Base-by-base conservation (phyloP, 2,888 invertebrate genomes). In the Plemyria rubiginata region DNA sequence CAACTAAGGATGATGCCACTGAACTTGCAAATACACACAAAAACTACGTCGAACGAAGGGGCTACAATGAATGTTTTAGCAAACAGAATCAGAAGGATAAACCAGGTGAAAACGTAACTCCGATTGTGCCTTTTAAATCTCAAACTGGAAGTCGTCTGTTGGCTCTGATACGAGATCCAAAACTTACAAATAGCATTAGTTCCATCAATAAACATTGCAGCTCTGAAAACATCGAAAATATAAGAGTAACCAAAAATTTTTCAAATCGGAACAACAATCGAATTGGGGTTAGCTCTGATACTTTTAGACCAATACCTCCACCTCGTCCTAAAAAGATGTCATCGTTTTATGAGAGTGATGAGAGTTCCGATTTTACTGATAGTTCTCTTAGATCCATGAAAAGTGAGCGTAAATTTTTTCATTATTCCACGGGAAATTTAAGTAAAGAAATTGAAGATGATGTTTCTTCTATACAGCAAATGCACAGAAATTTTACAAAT, bases 1-100 rank as follows among this genome's bases (percentile, higher is more conserved):
- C 91, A 51, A 78, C 78, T 32, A 89, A 93, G 71, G 86, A 91
- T 66, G 94, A 94, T 69, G 94, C 94, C 0, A 95, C 94, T 74
- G 94, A 94, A 70, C 88, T 96, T 50, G 86, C 95, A 4, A 95
- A 96, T 74, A 94, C 95, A 71, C 96, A 96, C 74, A 93, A 92
- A 70, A 96, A 96, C 78, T 95, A 94, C 81, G 81, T 95, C n/a
- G 94, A 95, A 72, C 92, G 95, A 46, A 93, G 94, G 67, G 94
- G 94, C 9, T 71, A 73, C 74, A 93, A 93, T 71, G 94, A 94
- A 71, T 74, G 75, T 36, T 74, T 70, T 54, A 73, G 70, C 54
- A 78, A 77, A 54, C 69, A 76, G 36, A 75, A 67, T 36, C 70
- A 71, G 51, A 69, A 69, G 40, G 66, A 73, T 48, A 70, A 71